These are phyloP conservation scores for Cotesia vestalis DNA, from an alignment of 1,140 invertebrate species.

Conservation along the genomic window DNA sequence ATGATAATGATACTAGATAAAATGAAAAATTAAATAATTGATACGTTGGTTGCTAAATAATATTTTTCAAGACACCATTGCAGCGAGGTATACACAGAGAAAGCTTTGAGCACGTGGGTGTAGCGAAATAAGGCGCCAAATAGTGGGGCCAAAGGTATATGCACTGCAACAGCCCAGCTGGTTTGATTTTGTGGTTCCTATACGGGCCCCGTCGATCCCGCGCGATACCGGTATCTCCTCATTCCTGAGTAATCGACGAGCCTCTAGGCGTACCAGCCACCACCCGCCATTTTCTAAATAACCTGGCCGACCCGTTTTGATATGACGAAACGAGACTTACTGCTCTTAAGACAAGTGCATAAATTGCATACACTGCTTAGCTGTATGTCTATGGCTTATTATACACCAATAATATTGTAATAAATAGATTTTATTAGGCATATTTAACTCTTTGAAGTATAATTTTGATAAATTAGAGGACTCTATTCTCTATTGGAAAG, in stretches of 20 bases:
- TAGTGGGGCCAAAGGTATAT: background rate
- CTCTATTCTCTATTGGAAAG: too few species aligned
- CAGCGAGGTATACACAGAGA: too few species aligned
- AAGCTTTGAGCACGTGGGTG: slow-evolving; percentile 15
- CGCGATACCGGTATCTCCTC: slow-evolving; percentile 65
- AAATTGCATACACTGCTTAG: background rate
- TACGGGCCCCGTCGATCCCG: slow-evolving; percentile 41
- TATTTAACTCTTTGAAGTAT: too few species aligned
- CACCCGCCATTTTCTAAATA: slow-evolving; percentile 62
- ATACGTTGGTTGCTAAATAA: too few species aligned
- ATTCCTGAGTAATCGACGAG: slow-evolving; percentile 65
- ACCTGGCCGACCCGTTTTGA: slow-evolving; percentile 40
- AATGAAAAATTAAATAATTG: too few species aligned
- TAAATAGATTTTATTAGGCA: background rate
- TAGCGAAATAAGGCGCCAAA: slow-evolving; percentile 14
- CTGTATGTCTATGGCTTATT: background rate
- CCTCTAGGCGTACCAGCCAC: slow-evolving; percentile 49
- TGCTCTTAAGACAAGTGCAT: slow-evolving; percentile 19
- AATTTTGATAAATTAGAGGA: too few species aligned
- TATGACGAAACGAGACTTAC: slow-evolving; percentile 39
- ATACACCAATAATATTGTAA: background rate
- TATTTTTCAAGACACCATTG: too few species aligned
- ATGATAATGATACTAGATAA: too few species aligned
- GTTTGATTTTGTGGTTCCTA: slow-evolving; percentile 13
- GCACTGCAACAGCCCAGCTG: slow-evolving; percentile 4